phyloP scores from a whole-genome alignment of 2,888 invertebrate genomes.

The Melinaea menophilus region DNA sequence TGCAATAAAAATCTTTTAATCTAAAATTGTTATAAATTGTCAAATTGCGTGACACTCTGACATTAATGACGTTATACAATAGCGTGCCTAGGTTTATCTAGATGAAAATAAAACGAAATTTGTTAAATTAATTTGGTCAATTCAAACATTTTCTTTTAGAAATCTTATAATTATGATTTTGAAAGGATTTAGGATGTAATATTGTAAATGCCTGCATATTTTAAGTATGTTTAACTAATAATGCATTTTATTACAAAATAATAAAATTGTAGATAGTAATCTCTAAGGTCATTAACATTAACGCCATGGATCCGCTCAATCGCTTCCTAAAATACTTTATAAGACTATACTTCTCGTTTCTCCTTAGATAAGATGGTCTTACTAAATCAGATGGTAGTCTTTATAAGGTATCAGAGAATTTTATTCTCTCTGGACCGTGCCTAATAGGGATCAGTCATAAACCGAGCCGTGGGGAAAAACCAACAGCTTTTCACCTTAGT shows the following conservation, averaged over 20 bases:
- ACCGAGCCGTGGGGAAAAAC: constrained; percentile 5
- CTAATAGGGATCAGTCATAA: constrained; percentile 17
- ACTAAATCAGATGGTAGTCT: constrained; percentile 15
- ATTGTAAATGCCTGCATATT: neutral
- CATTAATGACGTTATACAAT: neutral
- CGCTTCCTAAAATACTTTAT: constrained; percentile 16
- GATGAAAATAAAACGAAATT: neutral
- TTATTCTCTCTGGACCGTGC: constrained; percentile 32
- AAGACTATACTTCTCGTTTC: constrained; percentile 13
- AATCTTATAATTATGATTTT: no score
- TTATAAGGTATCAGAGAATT: constrained; percentile 24
- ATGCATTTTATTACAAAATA: neutral
- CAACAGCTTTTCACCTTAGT: neutral
- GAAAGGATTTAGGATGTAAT: no score
- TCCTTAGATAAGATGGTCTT: constrained; percentile 12
- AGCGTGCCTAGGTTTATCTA: neutral
- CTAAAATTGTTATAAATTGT: constrained; percentile 1
- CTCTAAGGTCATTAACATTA: neutral
- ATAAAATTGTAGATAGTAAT: neutral
- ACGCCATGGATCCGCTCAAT: neutral
- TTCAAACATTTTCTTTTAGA: neutral
- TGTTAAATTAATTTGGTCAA: neutral
- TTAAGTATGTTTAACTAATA: neutral
- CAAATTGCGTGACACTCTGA: neutral
- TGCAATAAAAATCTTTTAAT: constrained; percentile 1